phyloP scores from a whole-genome alignment of 1,140 invertebrate species.

The Solenopsis invicta region DNA sequence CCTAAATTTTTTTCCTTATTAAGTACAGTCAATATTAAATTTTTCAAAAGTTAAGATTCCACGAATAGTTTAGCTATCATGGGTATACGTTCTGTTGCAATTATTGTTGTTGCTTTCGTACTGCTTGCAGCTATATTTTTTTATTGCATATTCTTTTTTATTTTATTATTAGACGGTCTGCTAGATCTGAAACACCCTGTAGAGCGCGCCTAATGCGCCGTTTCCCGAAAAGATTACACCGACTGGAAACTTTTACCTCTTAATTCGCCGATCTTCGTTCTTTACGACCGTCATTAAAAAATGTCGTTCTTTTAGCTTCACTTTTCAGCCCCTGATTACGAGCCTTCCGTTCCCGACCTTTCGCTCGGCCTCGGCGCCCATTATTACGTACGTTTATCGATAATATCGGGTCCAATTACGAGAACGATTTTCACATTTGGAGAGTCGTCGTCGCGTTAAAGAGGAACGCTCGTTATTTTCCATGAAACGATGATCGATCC shows the following conservation, averaged over 20 bases:
- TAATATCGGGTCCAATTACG: constrained; percentile 48
- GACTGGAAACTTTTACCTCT: neutral
- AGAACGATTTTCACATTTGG: constrained; percentile 57
- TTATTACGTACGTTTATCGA: constrained; percentile 59
- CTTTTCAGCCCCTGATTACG: constrained; percentile 42
- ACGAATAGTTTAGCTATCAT: neutral
- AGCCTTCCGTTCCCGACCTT: constrained; percentile 36
- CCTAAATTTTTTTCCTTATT: neutral
- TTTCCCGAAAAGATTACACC: constrained; percentile 28
- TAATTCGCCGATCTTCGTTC: constrained; percentile 34
- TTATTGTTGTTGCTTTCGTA: neutral
- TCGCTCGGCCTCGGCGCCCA: constrained; percentile 20
- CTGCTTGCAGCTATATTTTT: neutral
- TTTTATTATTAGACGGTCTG: neutral
- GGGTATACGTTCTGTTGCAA: neutral
- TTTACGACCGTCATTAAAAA: constrained; percentile 49
- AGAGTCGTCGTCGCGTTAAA: constrained; percentile 37
- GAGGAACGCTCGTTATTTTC: constrained; percentile 42
- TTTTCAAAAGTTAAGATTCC: neutral
- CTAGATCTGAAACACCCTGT: neutral
- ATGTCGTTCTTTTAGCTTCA: constrained; percentile 34
- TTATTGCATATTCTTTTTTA: neutral
- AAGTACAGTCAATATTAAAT: neutral
- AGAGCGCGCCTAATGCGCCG: neutral
- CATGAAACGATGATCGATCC: neutral